phyloP scores from a whole-genome alignment of 2,888 invertebrate genomes.

The Liposcelis brunnea region DNA sequence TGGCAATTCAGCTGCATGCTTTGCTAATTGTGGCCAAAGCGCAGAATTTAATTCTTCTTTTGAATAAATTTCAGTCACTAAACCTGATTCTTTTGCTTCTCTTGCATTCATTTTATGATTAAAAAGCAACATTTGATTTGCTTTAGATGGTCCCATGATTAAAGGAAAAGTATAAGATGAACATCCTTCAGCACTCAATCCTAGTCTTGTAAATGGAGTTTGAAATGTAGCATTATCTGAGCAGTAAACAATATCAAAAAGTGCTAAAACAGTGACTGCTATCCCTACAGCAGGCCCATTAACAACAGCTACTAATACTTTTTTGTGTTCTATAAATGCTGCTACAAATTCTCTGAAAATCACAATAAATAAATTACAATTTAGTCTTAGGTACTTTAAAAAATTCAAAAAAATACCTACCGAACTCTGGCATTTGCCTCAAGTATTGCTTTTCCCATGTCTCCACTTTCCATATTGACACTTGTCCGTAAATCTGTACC shows the following conservation, averaged over 20 bases:
- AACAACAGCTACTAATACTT: slow-evolving; percentile 68
- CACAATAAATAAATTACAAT: slow-evolving; percentile 11
- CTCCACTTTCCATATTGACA: slow-evolving; percentile 19
- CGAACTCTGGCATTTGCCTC: slow-evolving; percentile 15
- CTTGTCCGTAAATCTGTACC: slow-evolving; percentile 51
- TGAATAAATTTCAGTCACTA: slow-evolving; percentile 64
- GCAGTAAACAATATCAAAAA: slow-evolving; percentile 81
- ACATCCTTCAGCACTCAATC: slow-evolving; percentile 77
- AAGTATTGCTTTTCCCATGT: slow-evolving; percentile 19
- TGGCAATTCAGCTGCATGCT: slow-evolving; percentile 32
- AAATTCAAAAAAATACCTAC: neutral
- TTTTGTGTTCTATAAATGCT: slow-evolving; percentile 71
- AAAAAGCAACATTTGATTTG: slow-evolving; percentile 39
- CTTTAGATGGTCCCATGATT: slow-evolving; percentile 66
- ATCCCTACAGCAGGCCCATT: slow-evolving; percentile 94
- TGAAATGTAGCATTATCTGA: slow-evolving; percentile 79
- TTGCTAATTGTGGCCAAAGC: slow-evolving; percentile 38
- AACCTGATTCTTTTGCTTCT: slow-evolving; percentile 60
- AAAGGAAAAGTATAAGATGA: slow-evolving; percentile 72
- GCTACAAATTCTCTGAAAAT: slow-evolving; percentile 44
- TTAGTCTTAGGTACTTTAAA: slow-evolving; percentile 26
- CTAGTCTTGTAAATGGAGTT: slow-evolving; percentile 73
- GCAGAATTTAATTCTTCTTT: slow-evolving; percentile 37
- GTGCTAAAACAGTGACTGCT: slow-evolving; percentile 61
- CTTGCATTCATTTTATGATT: slow-evolving; percentile 58